phyloP scores from a whole-genome alignment of 30 jellyfish, hydroid and myxozoan species.

The Mastigias papua region DNA sequence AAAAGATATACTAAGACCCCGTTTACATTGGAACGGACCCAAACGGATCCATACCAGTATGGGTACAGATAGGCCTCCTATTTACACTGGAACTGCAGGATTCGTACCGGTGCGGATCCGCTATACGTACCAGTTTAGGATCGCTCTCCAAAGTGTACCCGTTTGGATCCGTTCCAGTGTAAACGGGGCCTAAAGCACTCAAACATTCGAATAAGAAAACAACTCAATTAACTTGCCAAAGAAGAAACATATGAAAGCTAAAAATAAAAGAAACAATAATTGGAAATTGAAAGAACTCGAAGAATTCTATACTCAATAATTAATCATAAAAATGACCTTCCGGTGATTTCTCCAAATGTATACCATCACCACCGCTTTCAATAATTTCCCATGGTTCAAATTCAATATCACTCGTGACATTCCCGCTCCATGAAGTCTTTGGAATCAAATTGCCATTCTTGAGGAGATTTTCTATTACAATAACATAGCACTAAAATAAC shows the following conservation, averaged over 20 bases:
- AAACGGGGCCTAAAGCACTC: too few species aligned
- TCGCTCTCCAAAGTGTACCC: too few species aligned
- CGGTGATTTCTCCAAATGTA: conserved; percentile 34
- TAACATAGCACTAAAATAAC: neutral
- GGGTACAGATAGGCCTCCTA: too few species aligned
- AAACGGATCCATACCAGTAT: too few species aligned
- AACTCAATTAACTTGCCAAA: neutral
- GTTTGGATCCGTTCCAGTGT: too few species aligned
- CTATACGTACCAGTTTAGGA: too few species aligned
- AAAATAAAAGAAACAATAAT: neutral
- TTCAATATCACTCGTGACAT: conserved; percentile 13
- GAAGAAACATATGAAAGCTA: neutral
- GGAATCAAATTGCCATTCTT: conserved; percentile 39
- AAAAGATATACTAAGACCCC: too few species aligned
- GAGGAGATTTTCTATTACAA: conserved; percentile 41
- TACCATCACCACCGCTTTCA: conserved; percentile 64
- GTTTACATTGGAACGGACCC: too few species aligned
- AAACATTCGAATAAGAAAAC: conserved; percentile 47
- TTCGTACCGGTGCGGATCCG: too few species aligned
- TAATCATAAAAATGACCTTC: too few species aligned
- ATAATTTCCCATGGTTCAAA: conserved; percentile 52
- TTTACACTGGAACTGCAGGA: too few species aligned
- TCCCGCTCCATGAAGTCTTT: conserved; percentile 36
- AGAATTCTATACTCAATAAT: neutral
- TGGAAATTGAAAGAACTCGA: neutral